Conservation (phyloP, 2,113 vertebrate genomes). For the Numida meleagris region DNA sequence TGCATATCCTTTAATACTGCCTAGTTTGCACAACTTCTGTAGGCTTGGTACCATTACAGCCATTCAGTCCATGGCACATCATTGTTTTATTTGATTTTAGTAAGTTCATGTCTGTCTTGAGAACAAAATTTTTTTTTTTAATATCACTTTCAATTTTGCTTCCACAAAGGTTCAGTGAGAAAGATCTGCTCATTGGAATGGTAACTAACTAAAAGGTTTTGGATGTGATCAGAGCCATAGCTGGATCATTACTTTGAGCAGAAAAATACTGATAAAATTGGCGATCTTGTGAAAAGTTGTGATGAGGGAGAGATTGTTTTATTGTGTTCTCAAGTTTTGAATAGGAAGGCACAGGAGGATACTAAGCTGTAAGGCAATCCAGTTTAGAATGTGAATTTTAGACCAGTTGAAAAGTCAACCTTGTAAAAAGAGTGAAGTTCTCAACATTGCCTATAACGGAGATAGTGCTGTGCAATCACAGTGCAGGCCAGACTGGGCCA, state of each 20-base stretch:
- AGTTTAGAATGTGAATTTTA: not conserved
- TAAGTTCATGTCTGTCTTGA: not conserved
- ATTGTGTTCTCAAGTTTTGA: slow-evolving; percentile 36
- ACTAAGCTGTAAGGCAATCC: slow-evolving; percentile 13
- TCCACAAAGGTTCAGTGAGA: not conserved
- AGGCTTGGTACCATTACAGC: not conserved
- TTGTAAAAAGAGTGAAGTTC: slow-evolving; percentile 26
- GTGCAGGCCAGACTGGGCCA: slow-evolving; percentile 9
- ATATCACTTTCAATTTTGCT: not conserved
- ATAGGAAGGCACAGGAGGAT: slow-evolving; percentile 39
- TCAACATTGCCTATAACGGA: slow-evolving; percentile 14
- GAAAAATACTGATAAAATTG: not conserved
- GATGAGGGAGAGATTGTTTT: not conserved
- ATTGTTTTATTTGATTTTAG: not conserved
- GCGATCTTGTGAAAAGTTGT: not conserved
- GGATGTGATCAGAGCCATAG: not conserved
- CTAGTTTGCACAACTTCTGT: not conserved
- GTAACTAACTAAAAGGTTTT: not conserved
- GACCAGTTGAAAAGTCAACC: slow-evolving; percentile 9
- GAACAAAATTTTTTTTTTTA: not conserved
- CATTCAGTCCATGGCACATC: not conserved
- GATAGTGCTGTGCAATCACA: slow-evolving; percentile 15
- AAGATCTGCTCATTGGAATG: not conserved
- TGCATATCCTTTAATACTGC: not conserved
- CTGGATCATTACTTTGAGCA: not conserved